Evolutionary conservation across 2,888 invertebrate species (phyloP).

Genomic region (Chirona hameri): DNA sequence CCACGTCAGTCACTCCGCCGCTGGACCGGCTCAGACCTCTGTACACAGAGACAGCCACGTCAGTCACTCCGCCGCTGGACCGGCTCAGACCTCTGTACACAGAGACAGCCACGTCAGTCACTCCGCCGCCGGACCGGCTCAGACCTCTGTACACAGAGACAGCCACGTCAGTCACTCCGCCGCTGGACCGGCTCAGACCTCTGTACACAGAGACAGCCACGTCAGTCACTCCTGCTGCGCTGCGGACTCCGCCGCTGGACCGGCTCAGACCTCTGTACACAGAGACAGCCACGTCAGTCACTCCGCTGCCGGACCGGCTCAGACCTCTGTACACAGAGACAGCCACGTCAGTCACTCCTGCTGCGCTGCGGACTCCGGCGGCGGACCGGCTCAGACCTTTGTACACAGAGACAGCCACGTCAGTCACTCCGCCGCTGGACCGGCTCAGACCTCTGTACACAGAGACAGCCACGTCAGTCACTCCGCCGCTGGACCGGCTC

Average conservation of each 20-base stretch:
- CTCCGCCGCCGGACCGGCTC: neutral
- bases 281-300: no score
- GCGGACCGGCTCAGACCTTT: no score
- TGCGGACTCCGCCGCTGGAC: neutral
- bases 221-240: neutral
- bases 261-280: neutral
- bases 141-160: neutral
- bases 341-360: neutral
- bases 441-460: neutral
- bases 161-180: no score
- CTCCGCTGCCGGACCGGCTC: neutral
- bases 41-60: neutral
- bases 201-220: neutral
- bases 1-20: no score
- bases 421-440: neutral
- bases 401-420: neutral
- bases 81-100: neutral
- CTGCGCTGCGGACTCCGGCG: slow-evolving; percentile 2
- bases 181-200: neutral
- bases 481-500: neutral
- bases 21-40: neutral
- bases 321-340: neutral
- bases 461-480: no score
- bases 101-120: no score
- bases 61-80: neutral